Conservation (phyloP, 2,797 vertebrate species). For the Megaceryle alcyon region DNA sequence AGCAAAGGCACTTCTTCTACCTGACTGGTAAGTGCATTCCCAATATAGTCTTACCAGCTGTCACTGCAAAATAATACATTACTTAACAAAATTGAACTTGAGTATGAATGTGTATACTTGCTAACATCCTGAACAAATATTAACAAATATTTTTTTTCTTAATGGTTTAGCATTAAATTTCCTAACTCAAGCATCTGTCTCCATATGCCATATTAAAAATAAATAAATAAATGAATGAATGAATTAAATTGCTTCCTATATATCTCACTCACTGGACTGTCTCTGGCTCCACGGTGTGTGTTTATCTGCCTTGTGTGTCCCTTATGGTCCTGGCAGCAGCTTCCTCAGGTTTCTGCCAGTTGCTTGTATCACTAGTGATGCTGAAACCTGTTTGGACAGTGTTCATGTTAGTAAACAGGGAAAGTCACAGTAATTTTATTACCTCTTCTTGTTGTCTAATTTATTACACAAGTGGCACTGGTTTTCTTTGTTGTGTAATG, state of each 20-base stretch:
- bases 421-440: background rate
- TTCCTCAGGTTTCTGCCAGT: background rate
- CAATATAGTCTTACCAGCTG: background rate
- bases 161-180: background rate
- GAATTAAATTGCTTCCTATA: background rate
- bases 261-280: background rate
- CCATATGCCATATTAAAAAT: background rate
- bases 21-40: background rate
- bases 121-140: background rate
- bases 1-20: background rate
- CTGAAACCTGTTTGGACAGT: background rate
- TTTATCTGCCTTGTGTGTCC: background rate
- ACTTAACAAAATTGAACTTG: background rate
- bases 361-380: background rate
- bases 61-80: background rate
- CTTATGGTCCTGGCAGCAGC: background rate
- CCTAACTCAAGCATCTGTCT: background rate
- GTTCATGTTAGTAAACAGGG: background rate
- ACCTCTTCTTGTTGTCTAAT: background rate
- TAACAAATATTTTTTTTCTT: background rate
- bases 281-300: background rate
- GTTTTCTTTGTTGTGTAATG: constrained; percentile 31
- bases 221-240: background rate
- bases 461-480: background rate
- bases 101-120: background rate